Base-by-base conservation (phyloP, 1,140 invertebrate species). In the Drosophila bocqueti region DNA sequence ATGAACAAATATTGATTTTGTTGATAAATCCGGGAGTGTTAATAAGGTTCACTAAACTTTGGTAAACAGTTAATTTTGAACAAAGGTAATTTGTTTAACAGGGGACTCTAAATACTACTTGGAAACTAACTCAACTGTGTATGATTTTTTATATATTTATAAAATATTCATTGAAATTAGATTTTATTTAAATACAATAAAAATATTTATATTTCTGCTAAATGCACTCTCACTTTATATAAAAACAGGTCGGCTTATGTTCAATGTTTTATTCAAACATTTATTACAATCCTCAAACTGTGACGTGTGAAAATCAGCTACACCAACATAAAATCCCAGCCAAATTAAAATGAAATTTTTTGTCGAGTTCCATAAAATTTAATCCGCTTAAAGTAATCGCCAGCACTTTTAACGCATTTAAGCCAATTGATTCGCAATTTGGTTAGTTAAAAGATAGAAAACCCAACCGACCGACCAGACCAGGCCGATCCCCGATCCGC, bases 351-450 rank as follows among this genome's bases (percentile, higher is more conserved):
- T 36, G n/a, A 40, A 31, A 15, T 21, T 11, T 50, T 68, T 38
- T 11, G 16, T 7, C 29, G 8, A 52, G 38, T 65, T 24, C 26
- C 49, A 36, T 11, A 52, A 26, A 61, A 52, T 73, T 38, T 61
- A 73, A 74, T 73, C 38, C 55, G 45, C 71, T 73, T 2, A 5
- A 40, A 68, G 31, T 73, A 61, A 74, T 50, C 46, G 54, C 1
- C 69, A 31, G 46, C 46, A 61, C 71, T 74, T 74, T 73, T 73
- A 74, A 61, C 73, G 55, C 24, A 73, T 74, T 74, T 74, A 74
- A 74, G 68, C 71, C 71, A 74, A 74, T 74, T 73, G 71, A 61
- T 61, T 74, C 42, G 31, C 71, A 50, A 74, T 74, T 74, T 61
- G 40, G 71, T 60, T 73, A 74, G 71, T 74, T 52, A 61, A 74